Evolutionary conservation across 2,113 vertebrate species (phyloP).

Genomic region (Nasalis larvatus): DNA sequence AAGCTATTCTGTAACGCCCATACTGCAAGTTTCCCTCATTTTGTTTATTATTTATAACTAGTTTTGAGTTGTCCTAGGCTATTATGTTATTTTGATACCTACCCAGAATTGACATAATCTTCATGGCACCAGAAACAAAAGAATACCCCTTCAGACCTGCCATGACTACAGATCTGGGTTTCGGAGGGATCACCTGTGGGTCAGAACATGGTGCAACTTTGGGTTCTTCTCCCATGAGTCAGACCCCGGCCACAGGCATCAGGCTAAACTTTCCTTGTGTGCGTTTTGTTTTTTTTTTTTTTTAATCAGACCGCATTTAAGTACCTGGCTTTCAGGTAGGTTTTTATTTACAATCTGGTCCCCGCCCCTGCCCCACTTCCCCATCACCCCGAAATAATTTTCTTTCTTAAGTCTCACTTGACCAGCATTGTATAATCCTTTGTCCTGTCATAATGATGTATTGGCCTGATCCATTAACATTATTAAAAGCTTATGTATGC

Average conservation of each 20-base stretch:
- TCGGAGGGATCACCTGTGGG: neutral
- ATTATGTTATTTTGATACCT: neutral
- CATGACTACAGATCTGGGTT: neutral
- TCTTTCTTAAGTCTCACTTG: neutral
- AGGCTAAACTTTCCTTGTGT: neutral
- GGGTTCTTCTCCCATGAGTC: neutral
- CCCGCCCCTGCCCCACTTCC: neutral
- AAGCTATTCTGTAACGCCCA: neutral
- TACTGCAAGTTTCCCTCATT: neutral
- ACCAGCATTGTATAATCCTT: neutral
- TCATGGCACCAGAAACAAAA: neutral
- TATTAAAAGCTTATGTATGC: conserved; percentile 51
- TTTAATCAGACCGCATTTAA: neutral
- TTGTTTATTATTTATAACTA: neutral
- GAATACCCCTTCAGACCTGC: neutral
- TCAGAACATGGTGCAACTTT: neutral
- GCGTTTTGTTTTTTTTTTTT: too few relatives aligned
- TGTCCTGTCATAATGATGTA: conserved; percentile 38
- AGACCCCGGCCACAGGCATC: neutral
- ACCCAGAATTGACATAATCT: neutral
- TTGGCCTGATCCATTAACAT: neutral
- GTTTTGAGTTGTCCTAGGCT: neutral
- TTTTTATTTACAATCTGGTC: neutral
- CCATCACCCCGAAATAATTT: neutral
- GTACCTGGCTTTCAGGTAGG: neutral